phyloP scores from a whole-genome alignment of 2,113 vertebrate genomes.

The Pituophis catenifer region DNA sequence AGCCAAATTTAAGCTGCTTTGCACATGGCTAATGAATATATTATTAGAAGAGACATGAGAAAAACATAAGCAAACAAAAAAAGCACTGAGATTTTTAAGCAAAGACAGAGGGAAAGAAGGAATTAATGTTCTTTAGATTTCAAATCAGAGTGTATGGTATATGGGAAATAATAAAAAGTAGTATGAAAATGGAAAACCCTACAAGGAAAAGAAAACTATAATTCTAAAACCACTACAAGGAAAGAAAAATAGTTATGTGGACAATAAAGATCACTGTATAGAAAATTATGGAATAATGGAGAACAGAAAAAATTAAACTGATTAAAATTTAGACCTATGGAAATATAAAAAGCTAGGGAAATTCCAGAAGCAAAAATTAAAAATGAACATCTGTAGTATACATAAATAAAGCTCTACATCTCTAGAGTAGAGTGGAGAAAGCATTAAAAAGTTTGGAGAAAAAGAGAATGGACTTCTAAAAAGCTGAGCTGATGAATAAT shows the following conservation, averaged over 20 bases:
- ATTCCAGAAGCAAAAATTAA: neutral
- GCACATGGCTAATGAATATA: neutral
- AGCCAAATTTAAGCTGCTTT: neutral
- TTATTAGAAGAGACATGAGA: neutral
- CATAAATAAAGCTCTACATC: neutral
- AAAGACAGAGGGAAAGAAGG: neutral
- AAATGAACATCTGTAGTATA: neutral
- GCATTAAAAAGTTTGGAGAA: neutral
- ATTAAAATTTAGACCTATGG: neutral
- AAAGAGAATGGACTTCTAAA: neutral
- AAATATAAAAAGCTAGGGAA: conserved; percentile 1
- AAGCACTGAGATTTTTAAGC: neutral
- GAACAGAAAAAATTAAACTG: neutral
- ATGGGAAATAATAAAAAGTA: neutral
- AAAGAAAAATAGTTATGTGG: neutral
- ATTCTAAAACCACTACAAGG: neutral
- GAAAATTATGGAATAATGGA: neutral
- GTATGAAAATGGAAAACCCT: neutral
- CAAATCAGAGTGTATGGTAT: neutral
- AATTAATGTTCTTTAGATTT: neutral
- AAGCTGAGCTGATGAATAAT: neutral
- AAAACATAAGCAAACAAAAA: neutral
- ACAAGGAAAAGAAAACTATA: neutral
- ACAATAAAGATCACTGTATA: neutral
- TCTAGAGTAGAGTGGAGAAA: neutral